These are phyloP conservation scores for Drosophila setosimentum DNA, from an alignment of 2,888 invertebrate genomes.

Conservation along the genomic window DNA sequence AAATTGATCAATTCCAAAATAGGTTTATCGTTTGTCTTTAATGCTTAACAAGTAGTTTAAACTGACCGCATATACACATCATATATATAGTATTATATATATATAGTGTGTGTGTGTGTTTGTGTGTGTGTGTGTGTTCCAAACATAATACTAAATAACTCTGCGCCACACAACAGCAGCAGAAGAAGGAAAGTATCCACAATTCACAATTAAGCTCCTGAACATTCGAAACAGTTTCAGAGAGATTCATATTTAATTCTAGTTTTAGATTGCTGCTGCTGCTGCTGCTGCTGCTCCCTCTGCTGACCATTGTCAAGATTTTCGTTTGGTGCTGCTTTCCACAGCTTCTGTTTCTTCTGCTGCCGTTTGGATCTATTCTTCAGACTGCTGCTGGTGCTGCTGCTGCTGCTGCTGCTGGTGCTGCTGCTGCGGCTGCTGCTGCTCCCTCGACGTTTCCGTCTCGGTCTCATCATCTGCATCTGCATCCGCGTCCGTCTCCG, in stretches of 20 bases:
- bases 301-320: constrained; percentile 19
- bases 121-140: constrained; percentile 33
- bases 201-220: constrained; percentile 4
- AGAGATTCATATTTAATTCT: constrained; percentile 6
- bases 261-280: neutral
- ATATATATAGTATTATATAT: constrained; percentile 19
- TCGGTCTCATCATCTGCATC: neutral
- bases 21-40: constrained; percentile 51
- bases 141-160: constrained; percentile 69
- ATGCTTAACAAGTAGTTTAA: constrained; percentile 62
- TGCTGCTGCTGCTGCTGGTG: neutral
- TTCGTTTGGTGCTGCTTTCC: neutral
- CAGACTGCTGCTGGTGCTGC: neutral
- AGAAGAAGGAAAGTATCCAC: neutral
- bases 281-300: constrained; percentile 14
- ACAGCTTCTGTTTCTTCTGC: neutral
- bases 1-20: constrained; percentile 43
- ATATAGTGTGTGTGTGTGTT: constrained; percentile 20
- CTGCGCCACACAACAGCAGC: constrained; percentile 33
- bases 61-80: constrained; percentile 32
- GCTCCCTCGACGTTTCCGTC: neutral
- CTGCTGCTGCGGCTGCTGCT: neutral
- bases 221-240: constrained; percentile 1
- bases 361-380: neutral
- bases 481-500: neutral